Percentiles rank a stretch among this genome's conserved stretches.
Evolutionary conservation across 1,140 invertebrate species (phyloP).

Genomic region (Leucophenga varia): DNA sequence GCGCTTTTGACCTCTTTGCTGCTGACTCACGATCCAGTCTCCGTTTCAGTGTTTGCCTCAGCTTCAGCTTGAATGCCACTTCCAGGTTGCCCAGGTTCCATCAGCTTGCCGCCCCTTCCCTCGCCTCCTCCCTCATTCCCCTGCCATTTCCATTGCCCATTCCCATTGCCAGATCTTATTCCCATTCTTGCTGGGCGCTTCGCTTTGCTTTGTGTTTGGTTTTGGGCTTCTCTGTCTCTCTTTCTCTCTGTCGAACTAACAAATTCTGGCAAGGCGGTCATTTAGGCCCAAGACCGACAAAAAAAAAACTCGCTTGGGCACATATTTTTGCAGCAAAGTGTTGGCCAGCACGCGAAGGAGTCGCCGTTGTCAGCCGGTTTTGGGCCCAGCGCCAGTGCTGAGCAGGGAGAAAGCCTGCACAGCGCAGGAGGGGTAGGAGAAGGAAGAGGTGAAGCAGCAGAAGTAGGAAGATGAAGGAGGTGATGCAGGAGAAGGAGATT

Average conservation of each 20-base stretch:
- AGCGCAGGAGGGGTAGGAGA: slow-evolving; percentile 4
- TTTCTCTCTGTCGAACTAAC: slow-evolving; percentile 34
- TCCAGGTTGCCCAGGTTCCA: slow-evolving; percentile 8
- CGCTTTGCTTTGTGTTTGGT: slow-evolving; percentile 29
- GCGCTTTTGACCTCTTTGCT: slow-evolving; percentile 37
- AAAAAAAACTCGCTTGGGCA: slow-evolving; percentile 43
- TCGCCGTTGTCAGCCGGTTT: slow-evolving; percentile 24
- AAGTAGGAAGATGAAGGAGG: no score
- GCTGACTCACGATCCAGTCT: slow-evolving; percentile 47
- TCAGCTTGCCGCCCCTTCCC: slow-evolving; percentile 7
- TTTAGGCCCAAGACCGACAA: slow-evolving; percentile 19
- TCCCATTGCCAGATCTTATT: slow-evolving; percentile 17
- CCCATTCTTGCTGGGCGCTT: slow-evolving; percentile 32
- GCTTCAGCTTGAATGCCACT: neutral
- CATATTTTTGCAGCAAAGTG: slow-evolving; percentile 44
- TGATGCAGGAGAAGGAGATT: neutral
- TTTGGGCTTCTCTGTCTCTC: slow-evolving; percentile 12
- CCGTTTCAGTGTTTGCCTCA: no score
- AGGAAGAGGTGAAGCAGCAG: neutral
- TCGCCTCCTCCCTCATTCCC: slow-evolving; percentile 17
- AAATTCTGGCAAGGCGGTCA: slow-evolving; percentile 41
- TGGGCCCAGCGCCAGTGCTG: no score
- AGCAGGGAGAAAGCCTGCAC: slow-evolving; percentile 41
- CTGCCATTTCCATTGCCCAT: slow-evolving; percentile 16
- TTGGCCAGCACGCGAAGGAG: slow-evolving; percentile 45